phyloP scores from a whole-genome alignment of 2,113 vertebrate genomes.

The Psilopsiagon aymara region DNA sequence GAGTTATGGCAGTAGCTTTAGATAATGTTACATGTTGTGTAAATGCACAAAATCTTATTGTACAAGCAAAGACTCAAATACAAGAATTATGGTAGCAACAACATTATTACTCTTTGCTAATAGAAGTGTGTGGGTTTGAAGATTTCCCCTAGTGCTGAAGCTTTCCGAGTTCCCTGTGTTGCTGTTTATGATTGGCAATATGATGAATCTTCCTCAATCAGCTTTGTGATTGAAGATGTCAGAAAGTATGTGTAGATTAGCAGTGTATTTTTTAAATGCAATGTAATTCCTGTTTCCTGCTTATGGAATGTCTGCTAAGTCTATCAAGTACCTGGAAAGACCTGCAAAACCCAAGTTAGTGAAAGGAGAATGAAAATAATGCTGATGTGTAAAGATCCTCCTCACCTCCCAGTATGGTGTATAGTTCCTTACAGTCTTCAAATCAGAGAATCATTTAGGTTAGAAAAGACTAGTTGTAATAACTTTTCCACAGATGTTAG shows the following conservation, averaged over 20 bases:
- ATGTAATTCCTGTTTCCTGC: not conserved
- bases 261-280: not conserved
- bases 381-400: not conserved
- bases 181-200: not conserved
- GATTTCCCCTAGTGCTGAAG: not conserved
- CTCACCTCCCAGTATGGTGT: not conserved
- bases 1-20: not conserved
- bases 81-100: not conserved
- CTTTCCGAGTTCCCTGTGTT: not conserved
- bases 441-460: not conserved
- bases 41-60: not conserved
- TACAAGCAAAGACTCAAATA: not conserved
- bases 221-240: not conserved
- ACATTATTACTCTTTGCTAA: not conserved
- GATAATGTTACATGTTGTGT: not conserved
- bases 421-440: not conserved
- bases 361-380: not conserved
- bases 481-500: not conserved
- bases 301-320: not conserved
- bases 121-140: not conserved
- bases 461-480: not conserved
- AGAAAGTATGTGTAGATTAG: not conserved
- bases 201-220: not conserved
- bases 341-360: not conserved
- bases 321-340: not conserved